Conservation (phyloP, 1,140 invertebrate species). For the Drosophila repletoides region DNA sequence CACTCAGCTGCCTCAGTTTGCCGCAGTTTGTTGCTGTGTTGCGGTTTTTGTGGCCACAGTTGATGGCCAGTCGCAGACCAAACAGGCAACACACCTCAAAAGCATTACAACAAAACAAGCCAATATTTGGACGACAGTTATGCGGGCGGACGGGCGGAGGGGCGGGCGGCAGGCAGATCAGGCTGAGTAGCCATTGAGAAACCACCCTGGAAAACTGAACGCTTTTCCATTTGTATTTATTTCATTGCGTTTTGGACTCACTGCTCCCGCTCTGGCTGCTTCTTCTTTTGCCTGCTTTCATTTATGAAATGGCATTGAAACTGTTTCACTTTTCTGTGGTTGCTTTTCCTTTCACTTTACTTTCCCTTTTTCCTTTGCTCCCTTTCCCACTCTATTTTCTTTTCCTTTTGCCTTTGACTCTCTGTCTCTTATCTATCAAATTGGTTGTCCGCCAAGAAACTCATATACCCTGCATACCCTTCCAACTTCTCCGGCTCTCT, state of each 20-base stretch:
- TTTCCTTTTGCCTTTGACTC: slow-evolving; percentile 4
- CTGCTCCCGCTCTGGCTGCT: too few species aligned
- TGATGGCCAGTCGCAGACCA: slow-evolving; percentile 40
- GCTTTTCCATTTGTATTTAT: slow-evolving; percentile 74
- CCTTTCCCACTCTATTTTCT: background rate
- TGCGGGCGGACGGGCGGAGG: slow-evolving; percentile 14
- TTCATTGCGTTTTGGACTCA: slow-evolving; percentile 68
- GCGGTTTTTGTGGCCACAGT: slow-evolving; percentile 34
- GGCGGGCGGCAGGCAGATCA: background rate
- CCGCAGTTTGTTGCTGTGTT: slow-evolving; percentile 15
- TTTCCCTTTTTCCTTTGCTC: background rate
- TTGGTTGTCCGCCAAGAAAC: slow-evolving; percentile 67
- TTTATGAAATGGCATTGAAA: slow-evolving; percentile 80
- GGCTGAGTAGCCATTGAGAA: background rate
- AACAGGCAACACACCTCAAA: slow-evolving; percentile 77
- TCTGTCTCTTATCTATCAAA: slow-evolving; percentile 71
- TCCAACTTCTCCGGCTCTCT: background rate
- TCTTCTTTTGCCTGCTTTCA: slow-evolving; percentile 17
- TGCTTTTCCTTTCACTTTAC: slow-evolving; percentile 9
- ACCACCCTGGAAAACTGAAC: slow-evolving; percentile 23
- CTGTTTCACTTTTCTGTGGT: slow-evolving; percentile 45
- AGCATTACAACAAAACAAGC: slow-evolving; percentile 59
- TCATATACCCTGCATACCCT: background rate
- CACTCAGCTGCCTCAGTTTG: too few species aligned
- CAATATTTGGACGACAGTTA: slow-evolving; percentile 67